A percentile compares a stretch with the other conserved stretches of the same genome.
These are phyloP conservation scores for Sisyra nigra DNA, from an alignment of 2,888 invertebrate species.

Conservation along the genomic window DNA sequence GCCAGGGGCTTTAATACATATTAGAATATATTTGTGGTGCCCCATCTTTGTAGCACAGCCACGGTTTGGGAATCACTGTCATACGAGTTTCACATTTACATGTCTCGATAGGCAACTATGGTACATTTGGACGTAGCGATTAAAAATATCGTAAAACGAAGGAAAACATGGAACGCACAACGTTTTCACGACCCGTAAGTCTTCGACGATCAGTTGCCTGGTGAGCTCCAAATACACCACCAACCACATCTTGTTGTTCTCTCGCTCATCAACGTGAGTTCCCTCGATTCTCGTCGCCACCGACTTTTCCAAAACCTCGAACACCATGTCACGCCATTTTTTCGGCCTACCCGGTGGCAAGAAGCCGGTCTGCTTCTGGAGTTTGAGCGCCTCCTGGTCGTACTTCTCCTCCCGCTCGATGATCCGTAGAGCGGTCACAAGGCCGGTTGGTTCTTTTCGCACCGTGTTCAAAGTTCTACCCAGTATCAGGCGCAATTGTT, in stretches of 20 bases:
- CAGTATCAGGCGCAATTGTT: slow-evolving; percentile 79
- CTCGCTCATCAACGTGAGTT: slow-evolving; percentile 82
- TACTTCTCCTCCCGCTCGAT: slow-evolving; percentile 94
- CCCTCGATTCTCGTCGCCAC: slow-evolving; percentile 82
- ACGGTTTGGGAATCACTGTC: too few relatives aligned
- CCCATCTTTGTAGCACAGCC: too few relatives aligned
- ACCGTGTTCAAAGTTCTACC: slow-evolving; percentile 87
- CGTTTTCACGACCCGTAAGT: slow-evolving; percentile 78
- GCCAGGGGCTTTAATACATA: too few relatives aligned
- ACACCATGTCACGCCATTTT: slow-evolving; percentile 72
- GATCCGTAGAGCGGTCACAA: slow-evolving; percentile 90
- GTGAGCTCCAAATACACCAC: slow-evolving; percentile 83
- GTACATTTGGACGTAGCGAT: slow-evolving; percentile 85
- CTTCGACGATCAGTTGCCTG: slow-evolving; percentile 75
- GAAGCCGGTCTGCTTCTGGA: slow-evolving; percentile 70
- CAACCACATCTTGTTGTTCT: slow-evolving; percentile 88
- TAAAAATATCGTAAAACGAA: slow-evolving; percentile 83
- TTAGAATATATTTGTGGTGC: too few relatives aligned
- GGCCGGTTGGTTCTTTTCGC: slow-evolving; percentile 82
- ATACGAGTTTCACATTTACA: too few relatives aligned
- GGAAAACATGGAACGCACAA: slow-evolving; percentile 90
- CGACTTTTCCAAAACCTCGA: slow-evolving; percentile 63
- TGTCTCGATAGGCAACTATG: slow-evolving; percentile 72
- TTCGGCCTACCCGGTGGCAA: slow-evolving; percentile 91
- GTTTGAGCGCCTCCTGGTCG: slow-evolving; percentile 71